Conservation (phyloP, 1,140 invertebrate species). For the Polypedilum pembai region DNA sequence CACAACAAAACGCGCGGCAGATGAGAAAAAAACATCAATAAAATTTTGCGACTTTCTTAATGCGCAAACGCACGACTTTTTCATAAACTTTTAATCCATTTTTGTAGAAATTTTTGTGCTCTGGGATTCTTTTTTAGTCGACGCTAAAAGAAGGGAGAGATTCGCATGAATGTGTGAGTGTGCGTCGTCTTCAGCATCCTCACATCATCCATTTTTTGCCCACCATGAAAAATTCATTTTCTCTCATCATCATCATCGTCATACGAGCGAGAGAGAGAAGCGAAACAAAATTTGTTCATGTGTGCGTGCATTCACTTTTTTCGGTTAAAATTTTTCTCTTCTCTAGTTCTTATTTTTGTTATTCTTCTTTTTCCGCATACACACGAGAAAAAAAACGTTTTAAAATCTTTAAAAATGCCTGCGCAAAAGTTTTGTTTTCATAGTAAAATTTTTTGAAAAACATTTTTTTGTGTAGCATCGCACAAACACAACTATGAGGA, state of each 20-base stretch:
- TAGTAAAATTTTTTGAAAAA: not conserved
- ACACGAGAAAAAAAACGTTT: not conserved
- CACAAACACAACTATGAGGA: not conserved
- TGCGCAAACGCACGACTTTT: not conserved
- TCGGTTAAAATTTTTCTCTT: not conserved
- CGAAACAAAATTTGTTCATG: not conserved
- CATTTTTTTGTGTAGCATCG: not conserved
- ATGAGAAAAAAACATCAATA: not conserved
- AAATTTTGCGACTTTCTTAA: not conserved
- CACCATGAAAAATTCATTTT: constrained; percentile 6
- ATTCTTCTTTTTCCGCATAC: not conserved
- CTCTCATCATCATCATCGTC: not conserved
- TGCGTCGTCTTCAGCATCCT: not conserved
- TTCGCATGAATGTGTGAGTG: not conserved
- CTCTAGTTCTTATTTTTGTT: constrained; percentile 1
- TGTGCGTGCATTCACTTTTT: not conserved
- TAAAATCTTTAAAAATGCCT: not conserved
- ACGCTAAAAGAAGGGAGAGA: not conserved
- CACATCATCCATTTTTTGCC: not conserved
- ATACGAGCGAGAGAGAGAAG: too few species aligned
- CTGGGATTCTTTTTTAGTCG: too few species aligned
- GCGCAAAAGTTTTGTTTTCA: constrained; percentile 22
- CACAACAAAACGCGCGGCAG: not conserved
- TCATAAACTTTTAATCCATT: not conserved
- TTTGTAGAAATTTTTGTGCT: constrained; percentile 10